Conservation (phyloP, 2,113 vertebrate genomes). For the Numida meleagris region DNA sequence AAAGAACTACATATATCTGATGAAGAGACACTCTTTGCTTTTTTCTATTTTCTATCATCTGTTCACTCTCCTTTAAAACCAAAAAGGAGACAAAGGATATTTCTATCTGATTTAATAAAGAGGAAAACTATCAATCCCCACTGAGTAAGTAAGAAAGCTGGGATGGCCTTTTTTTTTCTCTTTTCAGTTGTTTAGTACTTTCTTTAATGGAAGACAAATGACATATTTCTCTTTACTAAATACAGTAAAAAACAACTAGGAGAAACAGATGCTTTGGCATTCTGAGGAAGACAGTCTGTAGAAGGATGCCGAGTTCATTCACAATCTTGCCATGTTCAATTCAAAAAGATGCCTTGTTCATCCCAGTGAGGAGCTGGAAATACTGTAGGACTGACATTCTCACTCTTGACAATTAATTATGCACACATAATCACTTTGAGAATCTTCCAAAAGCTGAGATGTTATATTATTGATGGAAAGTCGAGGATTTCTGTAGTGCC, state of each 20-base stretch:
- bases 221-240: background rate
- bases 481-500: background rate
- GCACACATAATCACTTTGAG: background rate
- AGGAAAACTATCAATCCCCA: background rate
- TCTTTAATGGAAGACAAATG: background rate
- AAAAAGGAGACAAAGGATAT: background rate
- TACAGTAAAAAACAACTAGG: background rate
- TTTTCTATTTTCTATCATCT: background rate
- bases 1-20: background rate
- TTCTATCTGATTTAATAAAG: background rate
- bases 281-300: background rate
- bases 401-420: background rate
- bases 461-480: background rate
- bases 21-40: background rate
- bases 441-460: background rate
- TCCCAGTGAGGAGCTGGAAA: background rate
- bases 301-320: constrained; percentile 7
- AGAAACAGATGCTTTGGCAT: background rate
- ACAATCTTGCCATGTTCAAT: background rate
- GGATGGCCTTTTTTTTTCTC: background rate
- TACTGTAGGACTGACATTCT: background rate
- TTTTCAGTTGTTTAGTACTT: background rate
- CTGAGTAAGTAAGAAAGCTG: background rate
- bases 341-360: background rate
- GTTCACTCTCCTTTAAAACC: background rate